Evolutionary conservation across 2,797 vertebrate genomes (phyloP).

Genomic region (Sebastes taczanowskii): DNA sequence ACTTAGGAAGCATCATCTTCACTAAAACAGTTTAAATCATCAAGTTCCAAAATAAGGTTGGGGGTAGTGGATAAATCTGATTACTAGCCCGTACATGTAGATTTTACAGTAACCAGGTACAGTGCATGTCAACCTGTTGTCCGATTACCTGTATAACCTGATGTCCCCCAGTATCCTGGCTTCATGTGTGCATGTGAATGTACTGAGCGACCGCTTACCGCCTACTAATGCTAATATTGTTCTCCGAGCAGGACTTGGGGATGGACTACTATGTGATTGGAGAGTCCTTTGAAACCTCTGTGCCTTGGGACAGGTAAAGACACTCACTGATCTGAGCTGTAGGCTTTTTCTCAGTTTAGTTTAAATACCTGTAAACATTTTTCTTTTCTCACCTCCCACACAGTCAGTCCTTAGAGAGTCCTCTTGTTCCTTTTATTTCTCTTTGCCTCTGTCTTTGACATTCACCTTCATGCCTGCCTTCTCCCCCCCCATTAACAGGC

Average conservation of each 20-base stretch:
- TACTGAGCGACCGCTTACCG: background rate
- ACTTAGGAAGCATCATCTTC: background rate
- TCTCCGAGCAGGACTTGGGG: slow-evolving; percentile 89
- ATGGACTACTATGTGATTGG: slow-evolving; percentile 96
- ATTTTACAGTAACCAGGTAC: background rate
- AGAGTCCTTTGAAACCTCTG: slow-evolving; percentile 99
- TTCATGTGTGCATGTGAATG: background rate
- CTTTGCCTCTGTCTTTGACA: slow-evolving; percentile 49
- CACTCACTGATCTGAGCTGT: background rate
- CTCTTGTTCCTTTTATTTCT: slow-evolving; percentile 25
- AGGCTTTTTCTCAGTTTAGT: slow-evolving; percentile 7
- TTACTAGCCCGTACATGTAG: background rate
- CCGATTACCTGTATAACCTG: background rate
- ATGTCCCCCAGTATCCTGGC: background rate
- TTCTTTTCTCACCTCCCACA: slow-evolving; percentile 38
- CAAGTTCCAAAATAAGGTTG: background rate
- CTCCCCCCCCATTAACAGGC: slow-evolving; percentile 45
- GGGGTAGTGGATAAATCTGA: background rate
- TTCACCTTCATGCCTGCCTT: slow-evolving; percentile 63
- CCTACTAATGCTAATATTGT: slow-evolving; percentile 24
- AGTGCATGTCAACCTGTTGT: background rate
- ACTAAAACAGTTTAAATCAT: background rate
- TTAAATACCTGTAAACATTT: slow-evolving; percentile 30
- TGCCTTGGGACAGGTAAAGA: slow-evolving; percentile 98
- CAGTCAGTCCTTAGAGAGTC: slow-evolving; percentile 19